Base-by-base conservation (phyloP, 2,797 vertebrate genomes). In the Lutjanus argentimaculatus region DNA sequence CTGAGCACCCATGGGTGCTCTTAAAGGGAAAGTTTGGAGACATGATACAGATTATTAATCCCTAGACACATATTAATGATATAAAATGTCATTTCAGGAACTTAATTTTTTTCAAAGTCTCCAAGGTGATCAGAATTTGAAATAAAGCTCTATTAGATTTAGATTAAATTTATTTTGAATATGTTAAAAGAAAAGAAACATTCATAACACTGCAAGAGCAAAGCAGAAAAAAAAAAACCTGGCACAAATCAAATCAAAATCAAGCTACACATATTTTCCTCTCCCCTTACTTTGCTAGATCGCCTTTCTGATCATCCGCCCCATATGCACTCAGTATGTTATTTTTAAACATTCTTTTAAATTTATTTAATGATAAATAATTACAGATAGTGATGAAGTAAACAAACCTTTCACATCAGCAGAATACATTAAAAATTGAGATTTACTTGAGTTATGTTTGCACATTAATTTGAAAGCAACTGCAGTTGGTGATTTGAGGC, bases 21-120 rank as follows among this genome's bases (percentile, higher is more conserved):
- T 89, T 88, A 89, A 90, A 90, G 78, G 66, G 69, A 45, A 84
- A 77, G 72, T 61, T 21, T 70, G 14, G n/a, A 56, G 42, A 3
- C 19, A 1, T 51, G 8, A 69, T 16, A 0, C 4, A 1, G 0
- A 64, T 73, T 30, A 63, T 46, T 22, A 40, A 55, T 16, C 7
- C 19, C 16, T 42, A 7, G 8, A 2, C 36, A 13, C 7, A 16
- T 45, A 1, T 58, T 4, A 14, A 17, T 21, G 6, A 8, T 12
- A 1, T 8, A 43, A 71, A 25, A 46, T 79, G n/a, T 48, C 49
- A 65, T 7, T 5, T 16, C 10, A 46, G 0, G 2, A 55, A 43
- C 8, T 61, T 0, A 30, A 9, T 22, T 40, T 7, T 16, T 4
- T 40, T n/a, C 30, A 36, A 36, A 36, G 30, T 36, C 30, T 36